A percentile compares a stretch with the other conserved stretches of the same genome.
phyloP scores from a whole-genome alignment of 2,113 vertebrate species.

The Heliornis fulica region DNA sequence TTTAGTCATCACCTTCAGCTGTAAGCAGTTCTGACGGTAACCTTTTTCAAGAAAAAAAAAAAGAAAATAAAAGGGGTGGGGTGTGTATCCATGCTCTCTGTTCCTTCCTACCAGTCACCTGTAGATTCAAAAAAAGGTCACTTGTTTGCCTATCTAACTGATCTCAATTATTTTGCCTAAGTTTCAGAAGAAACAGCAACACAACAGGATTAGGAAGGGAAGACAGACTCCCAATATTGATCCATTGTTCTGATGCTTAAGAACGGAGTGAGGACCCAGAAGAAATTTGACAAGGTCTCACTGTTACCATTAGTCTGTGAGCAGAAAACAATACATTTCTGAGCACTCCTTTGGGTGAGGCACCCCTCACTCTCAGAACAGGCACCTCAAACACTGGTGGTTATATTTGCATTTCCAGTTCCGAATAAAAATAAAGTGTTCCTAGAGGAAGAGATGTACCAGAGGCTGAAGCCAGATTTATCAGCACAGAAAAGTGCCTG shows the following conservation, averaged over 20 bases:
- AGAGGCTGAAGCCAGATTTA: neutral
- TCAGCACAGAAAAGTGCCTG: neutral
- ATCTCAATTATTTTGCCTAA: neutral
- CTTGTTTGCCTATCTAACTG: neutral
- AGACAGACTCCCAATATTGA: neutral
- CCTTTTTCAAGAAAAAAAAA: neutral
- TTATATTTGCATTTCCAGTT: neutral
- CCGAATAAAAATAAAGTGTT: neutral
- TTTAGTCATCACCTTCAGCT: neutral
- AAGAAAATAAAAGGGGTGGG: rapidly evolving
- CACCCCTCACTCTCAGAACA: neutral
- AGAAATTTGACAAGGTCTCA: neutral
- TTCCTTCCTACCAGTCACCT: neutral
- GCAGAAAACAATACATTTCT: neutral
- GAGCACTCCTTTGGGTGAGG: neutral
- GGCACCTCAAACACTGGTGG: rapidly evolving
- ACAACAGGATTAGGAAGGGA: neutral
- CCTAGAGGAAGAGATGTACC: neutral
- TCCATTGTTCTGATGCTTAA: neutral
- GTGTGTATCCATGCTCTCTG: neutral
- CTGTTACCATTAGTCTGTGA: neutral
- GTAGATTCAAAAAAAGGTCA: neutral
- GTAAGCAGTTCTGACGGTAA: neutral
- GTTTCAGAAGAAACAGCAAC: neutral
- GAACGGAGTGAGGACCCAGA: neutral